These are phyloP conservation scores for Sebastes minor DNA, from an alignment of 2,797 vertebrate genomes.

Conservation along the genomic window DNA sequence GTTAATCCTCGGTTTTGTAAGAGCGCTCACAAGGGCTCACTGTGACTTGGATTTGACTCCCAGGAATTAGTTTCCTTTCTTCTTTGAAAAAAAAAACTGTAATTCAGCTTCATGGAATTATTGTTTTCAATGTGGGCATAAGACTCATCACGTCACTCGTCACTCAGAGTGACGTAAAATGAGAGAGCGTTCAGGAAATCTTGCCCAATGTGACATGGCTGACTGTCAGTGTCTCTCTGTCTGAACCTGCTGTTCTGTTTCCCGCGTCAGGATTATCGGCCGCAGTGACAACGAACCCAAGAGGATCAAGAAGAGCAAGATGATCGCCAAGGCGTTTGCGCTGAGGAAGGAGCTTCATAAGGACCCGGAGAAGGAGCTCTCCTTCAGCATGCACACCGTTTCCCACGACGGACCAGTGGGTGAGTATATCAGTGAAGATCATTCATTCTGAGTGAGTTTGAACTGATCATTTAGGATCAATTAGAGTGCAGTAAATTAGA, in stretches of 20 bases:
- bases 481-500: neutral
- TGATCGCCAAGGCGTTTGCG: slow-evolving; percentile 99
- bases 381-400: slow-evolving; percentile 97
- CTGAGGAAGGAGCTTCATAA: slow-evolving; percentile 94
- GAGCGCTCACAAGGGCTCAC: neutral
- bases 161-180: neutral
- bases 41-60: slow-evolving; percentile 16
- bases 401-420: slow-evolving; percentile 97
- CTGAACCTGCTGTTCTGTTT: neutral
- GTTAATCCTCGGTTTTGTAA: slow-evolving; percentile 29
- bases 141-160: neutral
- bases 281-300: slow-evolving; percentile 96
- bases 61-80: slow-evolving; percentile 1
- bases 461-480: neutral
- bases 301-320: slow-evolving; percentile 98
- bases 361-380: slow-evolving; percentile 93
- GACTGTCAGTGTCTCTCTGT: neutral
- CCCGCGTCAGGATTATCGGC: slow-evolving; percentile 87
- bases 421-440: slow-evolving; percentile 66
- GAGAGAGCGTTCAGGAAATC: neutral
- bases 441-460: neutral
- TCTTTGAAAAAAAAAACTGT: neutral
- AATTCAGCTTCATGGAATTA: neutral
- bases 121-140: neutral
- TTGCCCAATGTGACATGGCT: neutral